Evolutionary conservation across 1,140 invertebrate genomes (phyloP).

Genomic region (Brachionus sp.): DNA sequence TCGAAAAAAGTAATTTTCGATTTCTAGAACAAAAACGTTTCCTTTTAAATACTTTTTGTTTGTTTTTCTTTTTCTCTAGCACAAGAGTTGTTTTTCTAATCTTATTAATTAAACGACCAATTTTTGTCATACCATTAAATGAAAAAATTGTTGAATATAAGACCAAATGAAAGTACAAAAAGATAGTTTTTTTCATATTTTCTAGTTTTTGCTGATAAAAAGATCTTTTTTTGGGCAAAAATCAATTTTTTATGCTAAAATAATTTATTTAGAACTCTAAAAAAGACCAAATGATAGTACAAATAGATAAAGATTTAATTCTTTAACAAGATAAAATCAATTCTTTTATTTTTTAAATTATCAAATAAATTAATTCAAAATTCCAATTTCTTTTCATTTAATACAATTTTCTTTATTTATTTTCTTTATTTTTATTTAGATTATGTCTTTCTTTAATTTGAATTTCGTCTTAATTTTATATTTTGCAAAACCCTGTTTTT

Average conservation of each 20-base stretch:
- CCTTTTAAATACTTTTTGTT: neutral
- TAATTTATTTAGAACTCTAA: too few species aligned
- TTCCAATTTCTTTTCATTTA: neutral
- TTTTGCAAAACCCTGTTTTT: neutral
- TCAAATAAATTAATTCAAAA: too few species aligned
- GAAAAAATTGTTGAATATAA: neutral
- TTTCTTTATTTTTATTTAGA: neutral
- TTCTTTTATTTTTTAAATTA: too few species aligned
- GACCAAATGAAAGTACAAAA: neutral
- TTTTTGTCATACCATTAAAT: neutral
- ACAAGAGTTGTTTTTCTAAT: too few species aligned
- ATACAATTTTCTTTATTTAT: neutral
- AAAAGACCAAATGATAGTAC: neutral
- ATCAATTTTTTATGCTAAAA: too few species aligned
- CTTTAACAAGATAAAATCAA: too few species aligned
- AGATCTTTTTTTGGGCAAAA: too few species aligned
- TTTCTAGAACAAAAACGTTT: neutral
- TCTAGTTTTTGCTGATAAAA: neutral
- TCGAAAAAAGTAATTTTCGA: neutral
- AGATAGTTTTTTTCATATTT: neutral
- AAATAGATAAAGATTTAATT: neutral
- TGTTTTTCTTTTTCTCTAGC: neutral
- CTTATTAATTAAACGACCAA: neutral
- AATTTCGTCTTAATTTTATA: neutral
- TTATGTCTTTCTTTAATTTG: neutral